Percentiles rank a stretch among this genome's conserved stretches.
Conservation (phyloP, 1,140 invertebrate genomes). For the Nebria ingens region DNA sequence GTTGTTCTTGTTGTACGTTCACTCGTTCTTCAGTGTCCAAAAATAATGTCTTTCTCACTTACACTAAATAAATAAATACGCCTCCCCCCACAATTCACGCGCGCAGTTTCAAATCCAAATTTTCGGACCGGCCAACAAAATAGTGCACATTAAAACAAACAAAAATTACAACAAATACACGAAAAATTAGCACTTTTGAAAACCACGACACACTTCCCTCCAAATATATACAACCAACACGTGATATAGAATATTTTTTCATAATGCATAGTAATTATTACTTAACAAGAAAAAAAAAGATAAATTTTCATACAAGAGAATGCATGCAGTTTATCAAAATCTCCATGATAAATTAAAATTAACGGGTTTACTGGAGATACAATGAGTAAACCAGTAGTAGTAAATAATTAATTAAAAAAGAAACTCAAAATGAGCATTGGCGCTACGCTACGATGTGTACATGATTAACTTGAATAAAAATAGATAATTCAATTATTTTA, state of each 20-base stretch:
- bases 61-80: too few relatives aligned
- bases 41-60: background rate
- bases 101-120: too few relatives aligned
- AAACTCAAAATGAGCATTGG: too few relatives aligned
- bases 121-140: too few relatives aligned
- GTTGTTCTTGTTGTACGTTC: conserved; percentile 4
- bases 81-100: background rate
- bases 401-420: too few relatives aligned
- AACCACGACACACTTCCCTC: conserved; percentile 1
- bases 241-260: conserved; percentile 9
- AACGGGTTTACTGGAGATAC: too few relatives aligned
- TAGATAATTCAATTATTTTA: conserved; percentile 36
- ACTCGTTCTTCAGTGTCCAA: conserved; percentile 4
- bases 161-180: too few relatives aligned
- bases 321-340: background rate
- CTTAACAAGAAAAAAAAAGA: background rate
- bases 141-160: background rate
- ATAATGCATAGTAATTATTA: background rate
- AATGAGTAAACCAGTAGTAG: too few relatives aligned
- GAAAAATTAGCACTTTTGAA: too few relatives aligned
- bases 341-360: too few relatives aligned
- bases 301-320: background rate
- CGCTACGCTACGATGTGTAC: conserved; percentile 34
- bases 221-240: background rate
- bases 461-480: conserved; percentile 26